Base-by-base conservation (phyloP, 1,140 invertebrate genomes). In the Caerostris extrusa region DNA sequence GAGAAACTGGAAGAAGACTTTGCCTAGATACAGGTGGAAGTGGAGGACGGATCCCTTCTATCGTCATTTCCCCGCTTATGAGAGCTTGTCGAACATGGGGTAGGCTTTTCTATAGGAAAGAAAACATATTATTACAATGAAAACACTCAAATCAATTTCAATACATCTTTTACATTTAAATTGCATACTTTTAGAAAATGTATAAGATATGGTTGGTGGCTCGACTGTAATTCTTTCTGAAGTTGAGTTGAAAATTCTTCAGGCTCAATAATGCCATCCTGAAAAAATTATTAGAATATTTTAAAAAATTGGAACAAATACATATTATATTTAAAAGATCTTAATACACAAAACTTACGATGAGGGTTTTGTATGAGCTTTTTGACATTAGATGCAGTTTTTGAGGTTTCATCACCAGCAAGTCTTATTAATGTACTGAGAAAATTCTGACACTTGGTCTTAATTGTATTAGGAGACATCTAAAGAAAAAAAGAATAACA, bases 361-460 rank as follows among this genome's bases (percentile, higher is more conserved):
- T 99, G 95, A 99, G 96, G 96, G 95, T 99, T 98, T 96, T 99
- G 99, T 95, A 99, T 99, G 55, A 99, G 97, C 95, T 97, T 98
- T 95, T 98, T 97, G 58, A 99, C 99, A 97, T 98, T 99, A 95
- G 97, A 97, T 95, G 99, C 98, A 82, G 99, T 98, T 90, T 98
- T 97, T 96, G 98, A 98, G 93, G 98, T 98, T 97, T 99, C 98
- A 96, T 98, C 98, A 96, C 98, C 98, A 94, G 98, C 99, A 95
- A 99, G 96, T 96, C 99, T 98, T 95, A 99, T 97, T 95, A 99
- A 97, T 96, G 99, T 99, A 90, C 98, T 98, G 96, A 99, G 97
- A 96, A 99, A 99, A 96, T 99, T 99, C 95, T 99, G 98, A 97
- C 99, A 99, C 96, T 99, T 99, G 96, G 98, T 98, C 97, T 98